Conservation (phyloP, 2,888 invertebrate species). For the Falcaria lacertinaria region DNA sequence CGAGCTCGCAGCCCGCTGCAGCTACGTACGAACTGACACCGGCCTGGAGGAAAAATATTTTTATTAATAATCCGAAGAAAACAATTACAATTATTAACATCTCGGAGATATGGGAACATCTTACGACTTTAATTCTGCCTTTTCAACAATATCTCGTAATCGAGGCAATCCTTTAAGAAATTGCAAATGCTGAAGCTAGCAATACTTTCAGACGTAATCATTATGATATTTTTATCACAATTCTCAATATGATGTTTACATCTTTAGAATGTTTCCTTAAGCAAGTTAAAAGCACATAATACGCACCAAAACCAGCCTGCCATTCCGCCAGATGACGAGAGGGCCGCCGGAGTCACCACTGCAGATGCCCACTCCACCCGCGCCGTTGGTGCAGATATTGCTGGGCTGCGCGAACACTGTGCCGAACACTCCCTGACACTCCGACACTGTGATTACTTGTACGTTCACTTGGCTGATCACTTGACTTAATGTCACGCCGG, state of each 20-base stretch:
- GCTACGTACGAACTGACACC: conserved; percentile 54
- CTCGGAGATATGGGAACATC: no score
- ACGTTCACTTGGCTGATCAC: conserved; percentile 38
- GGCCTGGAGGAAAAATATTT: conserved; percentile 36
- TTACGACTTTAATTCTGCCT: no score
- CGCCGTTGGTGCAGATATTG: conserved; percentile 46
- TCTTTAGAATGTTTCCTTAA: no score
- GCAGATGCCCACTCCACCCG: conserved; percentile 43
- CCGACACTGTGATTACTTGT: conserved; percentile 34
- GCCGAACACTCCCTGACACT: conserved; percentile 32
- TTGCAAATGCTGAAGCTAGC: no score
- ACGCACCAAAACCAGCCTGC: conserved; percentile 34
- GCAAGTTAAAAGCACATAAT: background rate
- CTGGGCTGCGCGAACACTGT: conserved; percentile 21
- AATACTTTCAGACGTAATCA: no score
- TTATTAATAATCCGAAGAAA: no score
- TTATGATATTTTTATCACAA: no score
- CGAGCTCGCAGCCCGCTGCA: conserved; percentile 34
- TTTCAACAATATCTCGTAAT: no score
- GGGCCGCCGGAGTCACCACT: conserved; percentile 54
- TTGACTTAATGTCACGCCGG: conserved; percentile 22
- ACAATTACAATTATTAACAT: no score
- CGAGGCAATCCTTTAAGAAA: no score
- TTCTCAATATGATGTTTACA: no score
- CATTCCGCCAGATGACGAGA: conserved; percentile 23